These are phyloP conservation scores for Helleia helle DNA, from an alignment of 2,888 invertebrate genomes.

Conservation along the genomic window DNA sequence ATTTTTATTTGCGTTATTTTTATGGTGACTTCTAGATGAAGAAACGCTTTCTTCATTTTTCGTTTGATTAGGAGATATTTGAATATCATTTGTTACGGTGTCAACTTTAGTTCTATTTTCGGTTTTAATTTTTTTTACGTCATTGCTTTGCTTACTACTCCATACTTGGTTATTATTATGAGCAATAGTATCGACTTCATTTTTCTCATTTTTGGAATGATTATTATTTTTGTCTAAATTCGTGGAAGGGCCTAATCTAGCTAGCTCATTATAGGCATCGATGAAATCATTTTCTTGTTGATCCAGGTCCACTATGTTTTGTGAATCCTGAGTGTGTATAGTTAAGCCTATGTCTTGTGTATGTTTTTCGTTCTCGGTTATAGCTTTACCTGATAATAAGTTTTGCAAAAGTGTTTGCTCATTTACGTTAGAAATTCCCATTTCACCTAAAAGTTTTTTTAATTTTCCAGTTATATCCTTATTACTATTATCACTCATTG, in stretches of 20 bases:
- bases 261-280: slow-evolving; percentile 61
- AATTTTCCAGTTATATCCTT: slow-evolving; percentile 44
- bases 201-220: neutral
- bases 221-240: slow-evolving; percentile 27
- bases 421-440: slow-evolving; percentile 41
- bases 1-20: neutral
- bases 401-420: slow-evolving; percentile 47
- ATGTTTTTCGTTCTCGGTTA: slow-evolving; percentile 18
- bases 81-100: neutral
- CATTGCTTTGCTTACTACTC: neutral
- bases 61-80: neutral
- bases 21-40: neutral
- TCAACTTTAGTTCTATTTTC: too few species aligned
- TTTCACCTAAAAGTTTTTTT: slow-evolving; percentile 42
- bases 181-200: neutral
- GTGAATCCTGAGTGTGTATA: slow-evolving; percentile 14
- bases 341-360: slow-evolving; percentile 19
- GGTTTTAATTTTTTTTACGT: neutral
- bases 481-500: slow-evolving; percentile 19
- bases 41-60: neutral
- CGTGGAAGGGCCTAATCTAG: slow-evolving; percentile 55
- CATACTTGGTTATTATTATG: neutral
- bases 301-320: slow-evolving; percentile 25
- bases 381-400: slow-evolving; percentile 25
- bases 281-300: slow-evolving; percentile 60